phyloP scores from a whole-genome alignment of 2,888 invertebrate genomes.

The Acleris cristana region DNA sequence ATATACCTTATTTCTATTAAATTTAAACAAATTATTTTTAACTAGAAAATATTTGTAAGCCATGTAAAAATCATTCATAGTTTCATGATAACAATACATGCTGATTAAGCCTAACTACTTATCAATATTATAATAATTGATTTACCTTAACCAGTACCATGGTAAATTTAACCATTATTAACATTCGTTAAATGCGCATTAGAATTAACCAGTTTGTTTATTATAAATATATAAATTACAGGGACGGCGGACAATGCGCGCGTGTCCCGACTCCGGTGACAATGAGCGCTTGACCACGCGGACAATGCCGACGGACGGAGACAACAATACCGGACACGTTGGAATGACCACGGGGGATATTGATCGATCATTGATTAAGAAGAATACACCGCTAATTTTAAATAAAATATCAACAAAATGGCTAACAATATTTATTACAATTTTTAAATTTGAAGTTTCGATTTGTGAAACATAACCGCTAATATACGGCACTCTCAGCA shows the following conservation, averaged over 20 bases:
- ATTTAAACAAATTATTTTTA: no score
- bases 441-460: constrained; percentile 2
- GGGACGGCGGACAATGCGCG: constrained; percentile 41
- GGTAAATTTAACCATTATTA: constrained; percentile 40
- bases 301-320: constrained; percentile 53
- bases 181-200: constrained; percentile 59
- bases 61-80: constrained; percentile 1
- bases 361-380: constrained; percentile 66
- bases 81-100: constrained; percentile 5
- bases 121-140: constrained; percentile 31
- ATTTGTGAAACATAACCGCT: constrained; percentile 36
- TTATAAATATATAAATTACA: constrained; percentile 40
- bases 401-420: constrained; percentile 41
- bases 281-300: constrained; percentile 50
- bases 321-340: constrained; percentile 58
- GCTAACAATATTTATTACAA: neutral
- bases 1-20: no score
- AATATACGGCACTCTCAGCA: constrained; percentile 57
- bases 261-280: constrained; percentile 52
- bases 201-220: constrained; percentile 50
- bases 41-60: neutral
- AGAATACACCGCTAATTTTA: constrained; percentile 72
- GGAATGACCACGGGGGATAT: constrained; percentile 62
- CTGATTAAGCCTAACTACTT: constrained; percentile 20
- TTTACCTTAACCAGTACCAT: constrained; percentile 28